Percentiles rank a stretch among this genome's conserved stretches.
Evolutionary conservation across 2,797 vertebrate species (phyloP).

Genomic region (Poecilia wingei): DNA sequence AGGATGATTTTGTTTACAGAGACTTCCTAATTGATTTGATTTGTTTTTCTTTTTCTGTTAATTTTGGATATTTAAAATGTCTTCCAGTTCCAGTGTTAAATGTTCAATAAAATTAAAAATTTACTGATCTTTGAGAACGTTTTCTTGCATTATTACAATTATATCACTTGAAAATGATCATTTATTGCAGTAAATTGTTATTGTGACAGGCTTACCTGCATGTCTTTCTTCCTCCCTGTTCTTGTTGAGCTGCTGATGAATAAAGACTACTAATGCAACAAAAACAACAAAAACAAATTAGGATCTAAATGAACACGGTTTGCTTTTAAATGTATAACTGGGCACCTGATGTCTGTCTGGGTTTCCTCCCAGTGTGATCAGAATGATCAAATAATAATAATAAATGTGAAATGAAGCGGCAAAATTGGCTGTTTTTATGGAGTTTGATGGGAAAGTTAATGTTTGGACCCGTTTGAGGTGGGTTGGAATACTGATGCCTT

Average conservation of each 20-base stretch:
- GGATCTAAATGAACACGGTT: not conserved
- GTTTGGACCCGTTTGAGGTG: not conserved
- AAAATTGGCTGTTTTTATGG: not conserved
- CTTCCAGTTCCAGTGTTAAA: too few species aligned
- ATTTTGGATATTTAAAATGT: too few species aligned
- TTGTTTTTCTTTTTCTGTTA: too few species aligned
- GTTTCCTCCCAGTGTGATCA: not conserved
- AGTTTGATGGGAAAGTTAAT: not conserved
- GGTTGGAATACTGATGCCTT: constrained; percentile 3
- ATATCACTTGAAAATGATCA: too few species aligned
- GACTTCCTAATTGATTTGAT: too few species aligned
- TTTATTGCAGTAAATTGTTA: too few species aligned
- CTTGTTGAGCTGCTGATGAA: not conserved
- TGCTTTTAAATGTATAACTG: not conserved
- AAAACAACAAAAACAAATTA: not conserved
- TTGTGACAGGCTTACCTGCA: too few species aligned
- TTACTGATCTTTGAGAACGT: too few species aligned
- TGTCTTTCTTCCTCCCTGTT: not conserved
- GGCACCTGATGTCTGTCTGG: not conserved
- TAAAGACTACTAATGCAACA: not conserved
- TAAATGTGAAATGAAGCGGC: not conserved
- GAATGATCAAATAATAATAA: not conserved
- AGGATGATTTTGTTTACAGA: too few species aligned
- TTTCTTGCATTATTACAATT: too few species aligned
- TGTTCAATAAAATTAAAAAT: too few species aligned